phyloP scores from a whole-genome alignment of 2,888 invertebrate genomes.

The Macrosoma leucophasiata region DNA sequence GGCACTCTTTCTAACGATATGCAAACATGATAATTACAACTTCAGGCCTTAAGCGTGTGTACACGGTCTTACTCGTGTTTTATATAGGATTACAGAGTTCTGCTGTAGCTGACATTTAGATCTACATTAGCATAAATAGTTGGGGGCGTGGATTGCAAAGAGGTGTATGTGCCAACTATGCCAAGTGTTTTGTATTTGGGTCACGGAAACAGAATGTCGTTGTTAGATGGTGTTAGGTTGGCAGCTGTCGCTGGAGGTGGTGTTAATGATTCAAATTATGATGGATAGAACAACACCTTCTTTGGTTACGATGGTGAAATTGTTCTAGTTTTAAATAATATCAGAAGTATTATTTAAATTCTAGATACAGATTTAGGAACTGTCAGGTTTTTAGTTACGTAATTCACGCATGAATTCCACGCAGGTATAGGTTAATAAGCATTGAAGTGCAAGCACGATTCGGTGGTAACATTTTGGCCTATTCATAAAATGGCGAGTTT shows the following conservation, averaged over 20 bases:
- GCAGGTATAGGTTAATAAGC: slow-evolving; percentile 13
- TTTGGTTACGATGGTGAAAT: not conserved
- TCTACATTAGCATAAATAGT: slow-evolving; percentile 52
- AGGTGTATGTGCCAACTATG: no score
- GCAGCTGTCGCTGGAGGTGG: slow-evolving; percentile 1
- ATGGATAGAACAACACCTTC: not conserved
- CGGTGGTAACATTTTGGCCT: no score
- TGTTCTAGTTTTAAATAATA: not conserved
- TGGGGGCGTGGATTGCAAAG: slow-evolving; percentile 27
- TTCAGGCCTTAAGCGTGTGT: no score
- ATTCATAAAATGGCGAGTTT: no score
- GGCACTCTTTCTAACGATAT: slow-evolving; percentile 49
- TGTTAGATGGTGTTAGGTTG: slow-evolving; percentile 15
- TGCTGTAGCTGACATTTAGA: slow-evolving; percentile 10
- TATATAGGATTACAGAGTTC: slow-evolving; percentile 3
- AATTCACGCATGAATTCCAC: slow-evolving; percentile 20
- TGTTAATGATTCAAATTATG: not conserved
- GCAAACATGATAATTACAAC: slow-evolving; percentile 26
- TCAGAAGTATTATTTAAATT: slow-evolving; percentile 15
- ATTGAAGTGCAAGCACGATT: slow-evolving; percentile 15
- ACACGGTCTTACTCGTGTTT: slow-evolving; percentile 6
- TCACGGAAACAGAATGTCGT: no score
- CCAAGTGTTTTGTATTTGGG: no score
- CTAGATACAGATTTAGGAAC: slow-evolving; percentile 12
- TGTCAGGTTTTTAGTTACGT: slow-evolving; percentile 17